Evolutionary conservation across 2,113 vertebrate species (phyloP), one percentile per base, ranked within the genome.

Genomic region (Fukomys damarensis): DNA sequence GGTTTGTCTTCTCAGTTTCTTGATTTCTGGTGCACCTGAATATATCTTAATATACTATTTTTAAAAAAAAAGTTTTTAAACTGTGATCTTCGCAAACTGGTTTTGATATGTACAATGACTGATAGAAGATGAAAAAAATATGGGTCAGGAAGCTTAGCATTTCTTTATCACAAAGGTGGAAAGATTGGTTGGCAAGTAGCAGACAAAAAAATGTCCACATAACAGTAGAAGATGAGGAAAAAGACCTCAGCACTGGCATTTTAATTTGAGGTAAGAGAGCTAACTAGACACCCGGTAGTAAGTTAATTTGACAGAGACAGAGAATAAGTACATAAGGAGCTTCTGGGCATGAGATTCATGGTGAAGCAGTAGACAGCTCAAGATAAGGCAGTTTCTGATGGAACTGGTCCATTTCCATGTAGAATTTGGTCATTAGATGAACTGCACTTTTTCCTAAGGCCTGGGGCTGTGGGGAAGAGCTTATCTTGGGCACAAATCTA

Each of bases 101-200:
- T 19, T 82, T 72, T 72, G 22, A 30, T 14, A 54, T 94, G 3
- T 32, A 93, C 94, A 26, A 56, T 72, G 19, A 54, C 32, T 77
- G 72, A 76, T 14, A 41, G 20, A 28, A 84, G 35, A 89, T 52
- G 30, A 81, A 91, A 79, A 4, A 86, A 83, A 54, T 59, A 52
- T 85, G 28, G 63, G 5, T 68, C 56, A 7, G 7, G n/a, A 89
- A 83, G 1, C 5, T 79, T 84, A 89, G 20, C 20, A 32, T 43
- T n/a, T 83, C 17, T 91, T 80, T 80, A 58, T 89, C 93, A 61
- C 35, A 52, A 46, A 86, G 38, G 32, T 86, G 43, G 85, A 88
- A 30, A 70, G 65, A 93, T 88, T 26, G 2, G 24, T 20, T 20
- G 32, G 17, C 3, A 63, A 10, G 58, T 63, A 35, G 77, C 30